Evolutionary conservation across 1,140 invertebrate species (phyloP).

Genomic region (Eueides isabella): DNA sequence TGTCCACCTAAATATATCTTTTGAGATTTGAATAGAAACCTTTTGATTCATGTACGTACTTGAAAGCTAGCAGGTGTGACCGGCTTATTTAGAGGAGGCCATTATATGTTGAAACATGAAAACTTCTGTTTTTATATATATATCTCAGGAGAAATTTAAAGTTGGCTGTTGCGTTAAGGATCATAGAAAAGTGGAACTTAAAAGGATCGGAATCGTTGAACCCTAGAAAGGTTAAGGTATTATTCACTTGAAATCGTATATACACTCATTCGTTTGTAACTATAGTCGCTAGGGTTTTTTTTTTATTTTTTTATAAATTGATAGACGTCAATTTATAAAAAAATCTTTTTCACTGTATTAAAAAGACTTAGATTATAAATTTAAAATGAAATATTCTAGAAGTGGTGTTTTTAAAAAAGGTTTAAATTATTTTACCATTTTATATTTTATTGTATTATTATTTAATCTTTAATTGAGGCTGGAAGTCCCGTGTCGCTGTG

Average conservation of each 20-base stretch:
- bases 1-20: constrained; percentile 4
- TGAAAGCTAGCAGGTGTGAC: constrained; percentile 14
- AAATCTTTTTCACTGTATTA: no score
- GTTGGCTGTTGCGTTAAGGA: background rate
- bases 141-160: constrained; percentile 12
- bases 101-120: constrained; percentile 26
- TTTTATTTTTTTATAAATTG: background rate
- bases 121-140: constrained; percentile 18
- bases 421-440: no score
- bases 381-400: no score
- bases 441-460: no score
- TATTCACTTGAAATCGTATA: constrained; percentile 1
- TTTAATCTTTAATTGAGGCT: no score
- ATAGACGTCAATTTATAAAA: no score
- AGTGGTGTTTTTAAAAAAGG: no score
- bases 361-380: no score
- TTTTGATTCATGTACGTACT: constrained; percentile 16
- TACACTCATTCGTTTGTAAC: background rate
- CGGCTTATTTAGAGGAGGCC: constrained; percentile 19
- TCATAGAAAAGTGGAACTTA: constrained; percentile 17
- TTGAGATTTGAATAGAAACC: constrained; percentile 7
- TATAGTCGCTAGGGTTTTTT: background rate
- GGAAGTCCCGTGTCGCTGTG: no score
- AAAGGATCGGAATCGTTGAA: constrained; percentile 17
- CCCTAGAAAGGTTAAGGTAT: constrained; percentile 25